phyloP scores from a whole-genome alignment of 2,113 vertebrate species.

The Takifugu flavidus region DNA sequence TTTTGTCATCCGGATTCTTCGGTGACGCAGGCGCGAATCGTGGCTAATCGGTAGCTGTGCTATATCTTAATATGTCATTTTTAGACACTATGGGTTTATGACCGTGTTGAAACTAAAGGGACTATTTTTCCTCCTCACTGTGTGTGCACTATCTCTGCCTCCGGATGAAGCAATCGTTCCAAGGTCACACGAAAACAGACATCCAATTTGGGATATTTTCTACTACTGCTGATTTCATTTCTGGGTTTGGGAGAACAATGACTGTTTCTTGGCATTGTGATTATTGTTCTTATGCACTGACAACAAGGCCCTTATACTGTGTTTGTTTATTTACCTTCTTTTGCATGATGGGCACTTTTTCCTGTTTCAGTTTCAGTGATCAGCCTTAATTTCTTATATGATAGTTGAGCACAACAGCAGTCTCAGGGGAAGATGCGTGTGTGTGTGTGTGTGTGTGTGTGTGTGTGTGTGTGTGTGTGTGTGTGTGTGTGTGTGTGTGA shows the following conservation, averaged over 20 bases:
- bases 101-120: slow-evolving; percentile 45
- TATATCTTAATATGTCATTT: slow-evolving; percentile 53
- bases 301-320: slow-evolving; percentile 71
- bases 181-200: slow-evolving; percentile 39
- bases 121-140: slow-evolving; percentile 61
- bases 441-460: slow-evolving; percentile 21
- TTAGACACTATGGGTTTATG: slow-evolving; percentile 43
- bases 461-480: slow-evolving; percentile 20
- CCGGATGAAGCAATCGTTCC: slow-evolving; percentile 57
- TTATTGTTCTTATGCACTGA: slow-evolving; percentile 69
- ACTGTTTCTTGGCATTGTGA: slow-evolving; percentile 63
- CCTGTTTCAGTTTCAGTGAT: slow-evolving; percentile 63
- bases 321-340: slow-evolving; percentile 51
- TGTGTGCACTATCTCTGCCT: slow-evolving; percentile 67
- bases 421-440: slow-evolving; percentile 71
- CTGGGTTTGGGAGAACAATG: slow-evolving; percentile 35
- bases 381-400: slow-evolving; percentile 76
- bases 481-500: slow-evolving; percentile 22
- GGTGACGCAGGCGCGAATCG: slow-evolving; percentile 28
- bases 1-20: slow-evolving; percentile 26
- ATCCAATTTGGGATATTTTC: slow-evolving; percentile 56
- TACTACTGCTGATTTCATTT: slow-evolving; percentile 61
- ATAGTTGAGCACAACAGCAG: slow-evolving; percentile 76
- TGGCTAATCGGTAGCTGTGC: slow-evolving; percentile 50
- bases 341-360: slow-evolving; percentile 57